These are phyloP conservation scores for Echinometra lucunter DNA, from an alignment of 53 echinoderm and acorn worm species.

Conservation along the genomic window DNA sequence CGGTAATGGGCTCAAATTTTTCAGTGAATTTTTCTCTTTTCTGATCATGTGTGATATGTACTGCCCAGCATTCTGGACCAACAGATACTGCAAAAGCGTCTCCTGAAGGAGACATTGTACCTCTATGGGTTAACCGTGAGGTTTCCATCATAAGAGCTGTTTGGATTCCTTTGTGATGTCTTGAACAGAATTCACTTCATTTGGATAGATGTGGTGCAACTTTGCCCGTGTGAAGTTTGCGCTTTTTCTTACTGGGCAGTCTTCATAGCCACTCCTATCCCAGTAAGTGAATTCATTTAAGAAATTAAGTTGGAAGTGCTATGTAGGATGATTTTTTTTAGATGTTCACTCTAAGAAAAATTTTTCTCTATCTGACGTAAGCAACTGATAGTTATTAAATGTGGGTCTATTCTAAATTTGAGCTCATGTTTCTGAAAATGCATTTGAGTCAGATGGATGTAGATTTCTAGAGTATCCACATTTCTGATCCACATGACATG, in stretches of 20 bases:
- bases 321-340: not conserved
- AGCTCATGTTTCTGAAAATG: not conserved
- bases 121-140: no score
- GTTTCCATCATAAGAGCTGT: not conserved
- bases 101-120: no score
- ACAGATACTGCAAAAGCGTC: no score
- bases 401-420: not conserved
- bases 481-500: not conserved
- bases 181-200: not conserved
- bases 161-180: not conserved
- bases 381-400: not conserved
- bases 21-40: no score
- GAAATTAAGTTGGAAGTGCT: not conserved
- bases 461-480: not conserved
- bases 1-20: no score
- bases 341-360: not conserved
- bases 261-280: not conserved
- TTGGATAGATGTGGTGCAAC: not conserved
- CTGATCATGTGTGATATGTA: no score
- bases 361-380: not conserved
- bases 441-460: not conserved
- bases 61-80: no score
- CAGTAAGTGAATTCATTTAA: not conserved
- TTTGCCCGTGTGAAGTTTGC: slow-evolving; percentile 30
- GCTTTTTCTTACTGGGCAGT: slow-evolving; percentile 45